Evolutionary conservation across 2,797 vertebrate genomes (phyloP), one percentile per base, ranked within the genome.

Genomic region (Benthosema pterotum): DNA sequence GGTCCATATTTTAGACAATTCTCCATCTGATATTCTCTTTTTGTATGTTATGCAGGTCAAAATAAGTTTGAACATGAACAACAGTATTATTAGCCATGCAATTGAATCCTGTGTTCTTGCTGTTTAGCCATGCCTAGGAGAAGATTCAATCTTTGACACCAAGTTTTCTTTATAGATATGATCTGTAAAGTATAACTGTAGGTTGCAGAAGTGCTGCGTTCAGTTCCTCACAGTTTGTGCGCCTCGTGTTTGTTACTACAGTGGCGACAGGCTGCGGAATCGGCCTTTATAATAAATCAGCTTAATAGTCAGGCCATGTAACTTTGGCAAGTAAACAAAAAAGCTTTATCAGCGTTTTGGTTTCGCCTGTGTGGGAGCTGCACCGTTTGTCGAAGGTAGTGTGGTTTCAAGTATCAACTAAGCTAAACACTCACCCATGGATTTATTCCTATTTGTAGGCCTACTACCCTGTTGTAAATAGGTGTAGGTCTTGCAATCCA

Each of bases 21-120:
- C 74, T 75, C 0, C 47, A 17, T 61, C 65, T 55, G 1, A 15
- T 38, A 52, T 57, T 68, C 14, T 25, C 63, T 47, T 19, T 19
- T 12, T 16, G 17, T 11, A 38, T 38, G 8, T 38, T 43, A 18
- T 3, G 4, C 19, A 53, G 32, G 25, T 53, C 32, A 42, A 18
- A 52, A 42, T 2, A 32, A 42, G n/a, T 42, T 12, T 25, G 25
- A 25, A 12, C 5, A 2, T 16, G 17, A n/a, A 15, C 52, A 32
- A 4, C 13, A 3, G 15, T 28, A 4, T 5, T 17, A 50, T 7
- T 49, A 18, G 18, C 48, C 32, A 38, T 25, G 22, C 22, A 48
- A 12, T 14, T 12, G 11, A 16, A 7, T 12, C 16, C 7, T n/a
- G n/a, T n/a, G 18, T 16, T 49, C n/a, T 50, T 18, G 18, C 11